Percentiles rank a stretch among this genome's conserved stretches.
Evolutionary conservation across 2,888 invertebrate species (phyloP).

Genomic region (Drosophila neonasuta): DNA sequence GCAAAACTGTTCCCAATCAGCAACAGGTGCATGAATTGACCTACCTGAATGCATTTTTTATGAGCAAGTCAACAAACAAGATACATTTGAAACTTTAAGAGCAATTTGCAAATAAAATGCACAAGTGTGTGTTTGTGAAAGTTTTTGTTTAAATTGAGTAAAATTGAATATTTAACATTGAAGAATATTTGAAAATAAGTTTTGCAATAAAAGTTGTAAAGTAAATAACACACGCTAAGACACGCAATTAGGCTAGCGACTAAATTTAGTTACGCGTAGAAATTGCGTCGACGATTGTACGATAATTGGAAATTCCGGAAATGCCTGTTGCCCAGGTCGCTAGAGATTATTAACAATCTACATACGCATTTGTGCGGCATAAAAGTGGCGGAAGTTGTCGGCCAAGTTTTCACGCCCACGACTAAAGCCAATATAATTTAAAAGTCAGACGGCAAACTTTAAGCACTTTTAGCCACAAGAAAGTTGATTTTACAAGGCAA

Average conservation of each 20-base stretch:
- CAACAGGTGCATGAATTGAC: slow-evolving; percentile 61
- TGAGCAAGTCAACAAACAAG: slow-evolving; percentile 25
- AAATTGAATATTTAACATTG: slow-evolving; percentile 5
- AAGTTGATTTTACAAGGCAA: slow-evolving; percentile 20
- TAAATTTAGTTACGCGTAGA: slow-evolving; percentile 16
- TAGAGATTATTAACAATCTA: slow-evolving; percentile 20
- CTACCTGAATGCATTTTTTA: slow-evolving; percentile 55
- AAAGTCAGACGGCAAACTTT: slow-evolving; percentile 60
- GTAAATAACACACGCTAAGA: neutral
- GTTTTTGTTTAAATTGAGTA: slow-evolving; percentile 11
- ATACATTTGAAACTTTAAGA: slow-evolving; percentile 18
- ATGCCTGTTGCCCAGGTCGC: slow-evolving; percentile 1
- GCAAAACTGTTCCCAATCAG: slow-evolving; percentile 34
- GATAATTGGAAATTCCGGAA: slow-evolving; percentile 18
- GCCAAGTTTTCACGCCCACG: slow-evolving; percentile 50
- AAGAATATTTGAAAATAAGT: neutral
- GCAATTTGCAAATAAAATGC: slow-evolving; percentile 26
- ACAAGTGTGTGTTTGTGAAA: slow-evolving; percentile 8
- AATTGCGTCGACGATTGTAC: neutral
- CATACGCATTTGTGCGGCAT: slow-evolving; percentile 33
- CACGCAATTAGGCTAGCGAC: neutral
- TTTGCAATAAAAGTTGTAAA: slow-evolving; percentile 3
- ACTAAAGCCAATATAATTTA: slow-evolving; percentile 46
- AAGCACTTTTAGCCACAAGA: slow-evolving; percentile 48
- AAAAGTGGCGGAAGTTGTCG: slow-evolving; percentile 28